Evolutionary conservation across 2,888 invertebrate genomes (phyloP).

Genomic region (Torymus texanus): DNA sequence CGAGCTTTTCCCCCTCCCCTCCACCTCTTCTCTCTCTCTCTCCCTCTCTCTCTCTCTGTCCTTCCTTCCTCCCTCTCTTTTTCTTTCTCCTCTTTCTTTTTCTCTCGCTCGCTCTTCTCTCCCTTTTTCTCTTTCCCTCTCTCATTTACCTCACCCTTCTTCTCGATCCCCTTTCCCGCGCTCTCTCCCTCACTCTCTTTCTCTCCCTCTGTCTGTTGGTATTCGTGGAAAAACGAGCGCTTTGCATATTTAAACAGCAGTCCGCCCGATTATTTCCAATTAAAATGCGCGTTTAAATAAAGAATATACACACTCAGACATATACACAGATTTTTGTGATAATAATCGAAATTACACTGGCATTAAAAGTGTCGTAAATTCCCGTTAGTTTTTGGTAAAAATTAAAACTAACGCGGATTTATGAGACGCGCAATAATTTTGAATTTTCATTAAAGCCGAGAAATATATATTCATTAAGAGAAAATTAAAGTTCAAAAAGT

Average conservation of each 20-base stretch:
- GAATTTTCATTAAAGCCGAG: neutral
- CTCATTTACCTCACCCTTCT: too few species aligned
- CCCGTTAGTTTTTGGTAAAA: neutral
- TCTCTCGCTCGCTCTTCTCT: neutral
- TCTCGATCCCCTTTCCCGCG: neutral
- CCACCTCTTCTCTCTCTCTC: neutral
- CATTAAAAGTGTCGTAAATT: conserved; percentile 5
- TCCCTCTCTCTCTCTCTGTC: neutral
- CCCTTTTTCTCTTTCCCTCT: conserved; percentile 4
- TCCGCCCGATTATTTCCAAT: neutral
- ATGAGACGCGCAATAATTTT: neutral
- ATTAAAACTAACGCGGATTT: neutral
- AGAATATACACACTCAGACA: neutral
- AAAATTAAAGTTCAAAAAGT: neutral
- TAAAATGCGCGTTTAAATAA: conserved; percentile 20
- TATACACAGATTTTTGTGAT: neutral
- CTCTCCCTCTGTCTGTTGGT: neutral
- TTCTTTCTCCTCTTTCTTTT: neutral
- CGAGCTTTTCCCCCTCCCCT: neutral
- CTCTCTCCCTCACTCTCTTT: neutral
- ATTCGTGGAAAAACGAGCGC: neutral
- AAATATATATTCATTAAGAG: neutral
- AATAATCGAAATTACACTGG: conserved; percentile 16
- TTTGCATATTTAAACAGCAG: conserved; percentile 2
- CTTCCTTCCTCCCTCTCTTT: neutral